Evolutionary conservation across 1,140 invertebrate genomes (phyloP), one percentile per base, ranked within the genome.

Genomic region (Drosophila pandora): DNA sequence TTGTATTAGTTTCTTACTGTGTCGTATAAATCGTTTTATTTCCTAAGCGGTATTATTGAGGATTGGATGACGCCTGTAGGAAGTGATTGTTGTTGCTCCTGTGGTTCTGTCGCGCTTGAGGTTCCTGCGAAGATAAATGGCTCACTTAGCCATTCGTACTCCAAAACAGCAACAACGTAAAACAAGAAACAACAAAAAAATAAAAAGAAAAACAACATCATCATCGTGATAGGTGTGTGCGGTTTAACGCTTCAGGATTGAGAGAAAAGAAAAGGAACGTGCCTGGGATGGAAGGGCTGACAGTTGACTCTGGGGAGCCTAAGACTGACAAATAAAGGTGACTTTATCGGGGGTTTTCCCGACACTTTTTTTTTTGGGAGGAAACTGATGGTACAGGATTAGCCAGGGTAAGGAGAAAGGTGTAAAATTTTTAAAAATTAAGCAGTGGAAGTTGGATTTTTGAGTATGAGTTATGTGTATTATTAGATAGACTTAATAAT

Each of bases 1-100:
- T 28, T 45, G 25, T 30, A 68, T 30, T 69, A 59, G 56, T 63
- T 67, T 25, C 37, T 64, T 79, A 58, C 43, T 64, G 76, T 72
- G 83, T 71, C 85, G 81, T 79, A 90, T 90, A 90, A 90, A 90
- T 90, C 88, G 88, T 85, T 90, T 90, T 90, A 83, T 89, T 88
- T 88, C 41, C 34, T 60, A 70, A 57, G 48, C 74, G 83, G 75
- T 59, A 78, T 85, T 85, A 83, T 88, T 88, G 83, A 81, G 75
- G 79, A 88, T 88, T 88, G 83, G 79, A 83, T 88, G 83, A 79
- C 83, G 83, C 75, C 79, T 85, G 83, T 82, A 85, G 83, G 82
- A 83, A 88, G 84, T 83, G 69, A 65, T 41, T 62, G 49, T 54
- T 74, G 65, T 62, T 67, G 57, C 53, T 68, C 39, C 55, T 39